Base-by-base conservation (phyloP, 2,888 invertebrate genomes). In the Cryptus armator region DNA sequence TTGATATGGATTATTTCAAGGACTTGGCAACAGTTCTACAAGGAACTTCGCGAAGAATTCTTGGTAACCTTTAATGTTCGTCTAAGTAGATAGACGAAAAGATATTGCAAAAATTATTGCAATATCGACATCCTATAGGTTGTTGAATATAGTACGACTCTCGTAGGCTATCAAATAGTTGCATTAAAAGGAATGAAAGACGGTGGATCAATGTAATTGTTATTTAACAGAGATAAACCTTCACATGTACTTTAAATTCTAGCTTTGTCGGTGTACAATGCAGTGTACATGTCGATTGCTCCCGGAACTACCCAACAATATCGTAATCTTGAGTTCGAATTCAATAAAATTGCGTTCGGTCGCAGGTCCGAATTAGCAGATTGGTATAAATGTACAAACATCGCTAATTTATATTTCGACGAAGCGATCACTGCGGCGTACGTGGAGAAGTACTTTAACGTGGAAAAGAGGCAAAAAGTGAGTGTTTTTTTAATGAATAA, bases 201-300 rank as follows among this genome's bases (percentile, higher is more conserved):
- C 1, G 9, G 37, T 37, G 37, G 37, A 37, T 5, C 9, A 53
- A 37, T 37, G 37, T 37, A 7, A 2, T 37, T 5, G 9, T 37
- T 37, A 7, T 9, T 37, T 7, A 9, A 37, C 9, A 37, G 9
- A 37, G 9, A 37, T 37, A 37, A 37, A 7, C 37, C 1, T 37
- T 7, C 37, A 0, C 2, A 37, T 37, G 0, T 5, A 4, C 9
- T 37, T 37, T 37, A 70, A 87, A 88, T 92, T 93, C 46, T 94
- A 96, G 97, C 96, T 84, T 96, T 96, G 84, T 97, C 96, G 94
- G 92, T 97, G 24, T 96, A 96, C 95, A 97, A 97, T 97, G 95
- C 96, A 89, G 94, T 96, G 80, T 96, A 96, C 93, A 95, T 96
- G 10, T 95, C 96, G 14, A 94, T 96, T 67, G 95, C 96, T 0